Evolutionary conservation across 2,797 vertebrate genomes (phyloP).

Genomic region (Cossypha polioptera): DNA sequence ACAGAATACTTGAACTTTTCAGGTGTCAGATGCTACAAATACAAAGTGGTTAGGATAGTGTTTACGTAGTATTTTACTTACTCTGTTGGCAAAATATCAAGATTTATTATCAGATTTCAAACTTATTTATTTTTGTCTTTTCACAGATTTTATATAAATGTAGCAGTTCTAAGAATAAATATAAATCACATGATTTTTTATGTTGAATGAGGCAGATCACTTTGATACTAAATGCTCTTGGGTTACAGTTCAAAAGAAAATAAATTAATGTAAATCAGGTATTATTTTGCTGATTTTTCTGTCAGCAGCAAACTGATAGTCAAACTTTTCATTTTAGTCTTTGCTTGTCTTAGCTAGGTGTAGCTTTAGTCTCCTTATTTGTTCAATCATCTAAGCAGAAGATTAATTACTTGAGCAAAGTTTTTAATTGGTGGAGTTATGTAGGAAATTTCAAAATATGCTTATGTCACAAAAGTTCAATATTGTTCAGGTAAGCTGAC

Average conservation of each 20-base stretch:
- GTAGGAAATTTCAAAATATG: not conserved
- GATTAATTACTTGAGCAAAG: not conserved
- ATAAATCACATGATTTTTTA: not conserved
- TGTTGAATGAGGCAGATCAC: not conserved
- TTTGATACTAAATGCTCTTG: not conserved
- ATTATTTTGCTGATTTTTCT: not conserved
- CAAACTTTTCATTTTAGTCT: not conserved
- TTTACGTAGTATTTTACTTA: not conserved
- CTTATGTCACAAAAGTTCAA: not conserved
- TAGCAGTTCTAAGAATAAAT: not conserved
- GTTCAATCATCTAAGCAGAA: not conserved
- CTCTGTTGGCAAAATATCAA: not conserved
- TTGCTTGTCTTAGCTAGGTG: not conserved
- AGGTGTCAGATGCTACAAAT: not conserved
- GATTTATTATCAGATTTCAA: not conserved
- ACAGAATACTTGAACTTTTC: not conserved
- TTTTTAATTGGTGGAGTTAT: not conserved
- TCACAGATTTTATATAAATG: not conserved
- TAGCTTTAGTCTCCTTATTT: not conserved
- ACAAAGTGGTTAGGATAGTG: not conserved
- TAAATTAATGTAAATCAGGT: not conserved
- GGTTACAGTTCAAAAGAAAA: not conserved
- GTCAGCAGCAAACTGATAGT: not conserved
- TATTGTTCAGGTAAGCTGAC: not conserved
- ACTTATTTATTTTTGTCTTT: not conserved